Evolutionary conservation across 2,888 invertebrate genomes (phyloP), one percentile per base, ranked within the genome.

Genomic region (Seira ritae): DNA sequence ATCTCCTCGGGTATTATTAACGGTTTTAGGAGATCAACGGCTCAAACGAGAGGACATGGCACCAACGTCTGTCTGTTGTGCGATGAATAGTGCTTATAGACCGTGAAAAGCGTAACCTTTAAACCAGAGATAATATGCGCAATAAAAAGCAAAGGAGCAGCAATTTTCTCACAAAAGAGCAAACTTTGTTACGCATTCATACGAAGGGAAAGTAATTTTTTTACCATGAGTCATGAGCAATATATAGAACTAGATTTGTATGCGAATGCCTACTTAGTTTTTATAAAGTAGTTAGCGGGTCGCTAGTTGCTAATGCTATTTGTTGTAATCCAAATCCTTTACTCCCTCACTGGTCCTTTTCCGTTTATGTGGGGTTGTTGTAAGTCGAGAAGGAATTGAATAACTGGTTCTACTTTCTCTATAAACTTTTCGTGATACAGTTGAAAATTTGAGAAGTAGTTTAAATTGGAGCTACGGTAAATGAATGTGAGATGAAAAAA

Each of bases 301-400:
- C 50, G 50, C 50, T 55, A 76, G 50, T 50, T 15, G 50, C 50
- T 55, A 76, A 75, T 75, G 60, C 75, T 66, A 70, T 65, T 46
- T 19, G 37, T 46, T 31, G 69, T 70, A 71, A 80, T 74, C 75
- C 75, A 66, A 74, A 62, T 80, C 74, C 74, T 70, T 24, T 62
- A 19, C 42, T 71, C 46, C 78, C 68, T 50, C 42, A 67, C 31
- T 31, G n/a, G 50, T 73, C 0, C 62, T 24, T 62, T 22, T 31
- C 24, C 31, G 20, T 19, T n/a, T 24, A 37, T 62, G 22, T 6
- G 8, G 66, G 17, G 15, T 60, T 60, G 60, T 17, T 19, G 17
- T 20, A 60, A 60, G 2, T 4, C 60, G 17, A 60, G 66, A 66
- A 2, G 66, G 24, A 66, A 66, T 22, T 66, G 17, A 12, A 12